phyloP scores from a whole-genome alignment of 2,888 invertebrate genomes.

The Eupithecia abbreviata region DNA sequence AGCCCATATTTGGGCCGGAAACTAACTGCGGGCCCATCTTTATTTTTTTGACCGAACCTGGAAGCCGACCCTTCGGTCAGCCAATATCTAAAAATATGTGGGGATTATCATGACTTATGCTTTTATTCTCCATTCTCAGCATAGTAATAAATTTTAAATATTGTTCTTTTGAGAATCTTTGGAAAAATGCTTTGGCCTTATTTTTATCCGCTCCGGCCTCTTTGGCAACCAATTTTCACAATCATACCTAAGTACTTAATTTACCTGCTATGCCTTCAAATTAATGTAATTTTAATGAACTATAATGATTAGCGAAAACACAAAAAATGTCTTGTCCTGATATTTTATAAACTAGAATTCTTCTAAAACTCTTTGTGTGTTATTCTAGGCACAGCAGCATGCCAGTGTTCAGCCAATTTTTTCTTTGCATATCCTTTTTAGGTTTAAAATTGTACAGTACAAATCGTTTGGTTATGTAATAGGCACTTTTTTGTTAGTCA shows the following conservation, averaged over 20 bases:
- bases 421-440: background rate
- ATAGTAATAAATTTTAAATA: background rate
- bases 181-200: slow-evolving; percentile 4
- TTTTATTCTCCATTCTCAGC: background rate
- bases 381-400: background rate
- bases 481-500: background rate
- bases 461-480: background rate
- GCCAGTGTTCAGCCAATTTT: background rate
- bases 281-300: background rate
- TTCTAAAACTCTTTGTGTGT: background rate
- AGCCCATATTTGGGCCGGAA: too few species aligned
- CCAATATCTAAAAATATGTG: background rate
- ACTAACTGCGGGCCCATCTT: too few species aligned
- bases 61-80: too few species aligned
- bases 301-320: background rate
- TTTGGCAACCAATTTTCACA: too few species aligned
- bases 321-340: background rate
- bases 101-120: background rate
- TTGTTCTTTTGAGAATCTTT: background rate
- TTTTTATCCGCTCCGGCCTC: background rate
- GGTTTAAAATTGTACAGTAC: background rate
- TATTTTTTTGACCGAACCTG: too few species aligned
- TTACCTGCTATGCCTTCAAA: background rate
- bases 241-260: background rate
- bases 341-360: background rate